Base-by-base conservation (phyloP, 2,888 invertebrate genomes). In the Epinotia ramella region DNA sequence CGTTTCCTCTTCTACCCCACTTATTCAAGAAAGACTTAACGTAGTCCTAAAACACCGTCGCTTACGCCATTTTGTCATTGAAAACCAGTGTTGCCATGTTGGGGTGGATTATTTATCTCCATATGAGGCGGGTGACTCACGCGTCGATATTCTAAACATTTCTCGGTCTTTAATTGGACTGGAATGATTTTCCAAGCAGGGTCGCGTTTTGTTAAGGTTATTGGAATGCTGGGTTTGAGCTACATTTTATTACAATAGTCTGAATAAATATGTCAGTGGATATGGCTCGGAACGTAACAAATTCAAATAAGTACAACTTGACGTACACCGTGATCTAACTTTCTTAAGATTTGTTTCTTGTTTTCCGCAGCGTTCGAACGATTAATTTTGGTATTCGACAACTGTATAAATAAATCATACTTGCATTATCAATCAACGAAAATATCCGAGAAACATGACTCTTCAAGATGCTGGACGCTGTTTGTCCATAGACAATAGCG, bases 61-160 rank as follows among this genome's bases (percentile, higher is more conserved):
- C 46, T 60, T 69, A 69, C 44, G 24, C 57, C 46, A 46, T 46
- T 59, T 24, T 6, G 18, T 16, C 40, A 59, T 44, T 7, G 1
- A 66, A 12, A 33, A n/a, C 6, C 59, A 60, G 69, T 69, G 59
- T 46, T 59, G 57, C 73, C 73, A 66, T 67, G 73, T 73, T 56
- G 60, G 73, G 73, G 73, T 63, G 33, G 73, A 63, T 56, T 63
- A 63, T 73, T 73, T 73, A 73, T 63, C 62, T 62, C 73, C 73
- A 73, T 73, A 16, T 73, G 49, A 69, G 68, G 44, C 68, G 44
- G 24, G 63, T 73, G 73, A 73, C 73, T 73, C 73, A 73, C 28
- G 57, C 56, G 63, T 12, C 57, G 68, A 57, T 73, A 73, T 73
- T 68, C 68, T 63, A 73, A 63, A 68, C 73, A 73, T 73, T 68